A percentile compares a stretch with the other conserved stretches of the same genome.
Evolutionary conservation across 2,888 invertebrate species (phyloP).

Genomic region (Tinea trinotella): DNA sequence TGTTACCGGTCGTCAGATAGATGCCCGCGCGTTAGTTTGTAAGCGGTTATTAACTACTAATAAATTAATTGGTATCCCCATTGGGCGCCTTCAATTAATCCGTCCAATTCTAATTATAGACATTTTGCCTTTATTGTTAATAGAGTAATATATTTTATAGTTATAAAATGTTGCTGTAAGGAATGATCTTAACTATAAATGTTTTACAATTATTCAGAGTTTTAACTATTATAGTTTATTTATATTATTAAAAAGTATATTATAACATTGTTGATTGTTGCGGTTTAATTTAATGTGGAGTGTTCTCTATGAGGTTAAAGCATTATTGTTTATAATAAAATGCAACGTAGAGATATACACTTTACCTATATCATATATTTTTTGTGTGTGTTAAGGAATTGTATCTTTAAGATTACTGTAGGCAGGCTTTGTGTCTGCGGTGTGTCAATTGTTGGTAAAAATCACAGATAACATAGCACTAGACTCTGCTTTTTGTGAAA

Average conservation of each 20-base stretch:
- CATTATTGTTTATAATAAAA: no score
- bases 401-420: background rate
- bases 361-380: conserved; percentile 7
- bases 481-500: no score
- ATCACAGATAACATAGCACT: no score
- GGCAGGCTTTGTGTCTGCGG: background rate
- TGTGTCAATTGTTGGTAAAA: background rate
- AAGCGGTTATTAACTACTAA: conserved; percentile 31
- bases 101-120: conserved; percentile 71
- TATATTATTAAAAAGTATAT: conserved; percentile 14
- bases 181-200: conserved; percentile 45
- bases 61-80: conserved; percentile 67
- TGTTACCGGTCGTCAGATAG: background rate
- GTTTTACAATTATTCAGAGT: conserved; percentile 52
- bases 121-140: conserved; percentile 71
- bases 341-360: no score
- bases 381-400: conserved; percentile 15
- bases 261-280: conserved; percentile 45
- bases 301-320: no score
- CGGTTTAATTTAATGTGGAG: no score
- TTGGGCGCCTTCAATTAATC: conserved; percentile 70
- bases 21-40: conserved; percentile 6
- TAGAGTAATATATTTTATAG: conserved; percentile 73
- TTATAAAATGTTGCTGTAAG: conserved; percentile 32
- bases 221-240: conserved; percentile 37